Percentiles rank a stretch among this genome's conserved stretches.
Conservation (phyloP, 1,140 invertebrate species). For the Camponotus floridanus region DNA sequence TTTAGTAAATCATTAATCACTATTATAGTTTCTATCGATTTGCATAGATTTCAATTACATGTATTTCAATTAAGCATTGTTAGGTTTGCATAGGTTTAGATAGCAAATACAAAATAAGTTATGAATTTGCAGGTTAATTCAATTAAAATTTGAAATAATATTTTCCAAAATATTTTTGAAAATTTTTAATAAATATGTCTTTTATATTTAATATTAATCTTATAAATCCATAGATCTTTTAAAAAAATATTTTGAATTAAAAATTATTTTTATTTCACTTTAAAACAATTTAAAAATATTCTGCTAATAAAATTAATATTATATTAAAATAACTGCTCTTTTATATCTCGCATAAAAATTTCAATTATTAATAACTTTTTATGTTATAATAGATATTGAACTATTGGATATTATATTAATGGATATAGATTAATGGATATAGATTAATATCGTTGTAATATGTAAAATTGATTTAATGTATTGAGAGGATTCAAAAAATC, state of each 20-base stretch:
- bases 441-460: background rate
- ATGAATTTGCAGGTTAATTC: background rate
- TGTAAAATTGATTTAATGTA: background rate
- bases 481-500: background rate
- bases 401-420: background rate
- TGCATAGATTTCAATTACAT: background rate
- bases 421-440: background rate
- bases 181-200: background rate
- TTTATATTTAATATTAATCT: background rate
- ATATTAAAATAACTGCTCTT: background rate
- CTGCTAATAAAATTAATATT: background rate
- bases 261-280: background rate
- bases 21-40: conserved; percentile 6
- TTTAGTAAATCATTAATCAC: background rate
- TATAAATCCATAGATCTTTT: background rate
- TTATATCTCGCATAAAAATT: background rate
- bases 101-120: background rate
- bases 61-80: background rate
- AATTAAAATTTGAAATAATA: background rate
- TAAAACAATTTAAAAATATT: background rate
- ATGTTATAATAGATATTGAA: background rate
- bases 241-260: background rate
- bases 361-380: background rate
- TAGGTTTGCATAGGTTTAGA: background rate
- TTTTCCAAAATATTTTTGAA: background rate